Base-by-base conservation (phyloP, 2,888 invertebrate species). In the Cheilosia pagana region DNA sequence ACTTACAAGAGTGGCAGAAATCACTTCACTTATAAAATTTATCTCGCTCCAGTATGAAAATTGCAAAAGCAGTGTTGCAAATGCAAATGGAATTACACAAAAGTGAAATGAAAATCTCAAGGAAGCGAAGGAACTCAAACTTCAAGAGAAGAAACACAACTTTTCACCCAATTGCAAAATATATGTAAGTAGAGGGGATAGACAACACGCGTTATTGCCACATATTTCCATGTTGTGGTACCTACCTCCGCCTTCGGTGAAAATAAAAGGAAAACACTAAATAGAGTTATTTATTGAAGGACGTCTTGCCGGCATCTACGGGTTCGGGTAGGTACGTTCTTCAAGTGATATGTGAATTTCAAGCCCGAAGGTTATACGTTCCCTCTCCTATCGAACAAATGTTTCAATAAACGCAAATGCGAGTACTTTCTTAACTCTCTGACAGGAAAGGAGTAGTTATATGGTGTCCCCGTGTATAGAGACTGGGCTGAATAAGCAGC, bases 81-180 rank as follows among this genome's bases (percentile, higher is more conserved):
- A 75, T 65, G 65, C 65, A 75, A 75, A 75, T 75, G 48, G 65
- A 65, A 75, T 75, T 57, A 75, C 65, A 21, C 21, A 45, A 75
- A 45, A 65, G 28, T 28, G 28, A 75, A 57, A 65, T 50, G 57
- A 59, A 75, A 41, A 50, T 57, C 28, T 50, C 65, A 65, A 39
- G 57, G 74, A 65, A 57, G 19, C 25, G 43, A 35, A 16, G 6
- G 62, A 35, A 4, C 31, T 39, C 35, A n/a, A n/a, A n/a, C 21
- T 65, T 72, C 12, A 50, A 75, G 23, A 53, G 43, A 67, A 23
- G 59, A 41, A 52, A 43, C 50, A 19, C 67, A 75, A 48, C 59
- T 67, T 52, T 59, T 10, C 67, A 67, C 23, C 43, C 65, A 67
- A 60, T 67, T 67, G 50, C 48, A 67, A 52, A 28, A 59, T 23